Conservation (phyloP, 2,888 invertebrate species). For the Oxytorus armatus region DNA sequence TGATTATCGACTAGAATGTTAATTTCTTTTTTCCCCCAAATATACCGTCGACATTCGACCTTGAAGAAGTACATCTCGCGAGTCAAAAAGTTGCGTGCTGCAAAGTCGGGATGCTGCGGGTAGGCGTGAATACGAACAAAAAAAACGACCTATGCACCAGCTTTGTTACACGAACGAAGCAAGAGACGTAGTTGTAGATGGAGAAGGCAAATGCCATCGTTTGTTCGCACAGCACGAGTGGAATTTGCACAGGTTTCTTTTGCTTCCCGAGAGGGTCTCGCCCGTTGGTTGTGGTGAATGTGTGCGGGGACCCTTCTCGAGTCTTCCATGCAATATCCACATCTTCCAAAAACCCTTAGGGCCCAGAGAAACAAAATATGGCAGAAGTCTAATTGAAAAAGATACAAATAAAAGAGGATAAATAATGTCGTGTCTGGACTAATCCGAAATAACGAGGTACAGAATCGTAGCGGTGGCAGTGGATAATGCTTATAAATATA, state of each 20-base stretch:
- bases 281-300: constrained; percentile 47
- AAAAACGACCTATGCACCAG: constrained; percentile 38
- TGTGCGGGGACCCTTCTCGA: constrained; percentile 32
- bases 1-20: constrained; percentile 6
- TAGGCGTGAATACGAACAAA: constrained; percentile 62
- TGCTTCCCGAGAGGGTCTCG: constrained; percentile 48
- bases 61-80: constrained; percentile 10
- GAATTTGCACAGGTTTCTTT: constrained; percentile 60
- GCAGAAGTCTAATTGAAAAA: constrained; percentile 42
- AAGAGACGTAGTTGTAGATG: constrained; percentile 17
- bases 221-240: constrained; percentile 66
- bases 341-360: constrained; percentile 52
- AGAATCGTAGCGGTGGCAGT: constrained; percentile 11
- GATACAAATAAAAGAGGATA: constrained; percentile 30
- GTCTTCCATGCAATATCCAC: constrained; percentile 46
- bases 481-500: constrained; percentile 12
- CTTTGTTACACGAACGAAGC: constrained; percentile 47
- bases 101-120: constrained; percentile 37
- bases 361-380: constrained; percentile 31
- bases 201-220: constrained; percentile 66
- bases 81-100: constrained; percentile 34
- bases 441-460: constrained; percentile 48
- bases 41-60: not conserved
- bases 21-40: not conserved
- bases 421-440: constrained; percentile 43